Evolutionary conservation across 1,140 invertebrate genomes (phyloP).

Genomic region (Forficula auricularia): DNA sequence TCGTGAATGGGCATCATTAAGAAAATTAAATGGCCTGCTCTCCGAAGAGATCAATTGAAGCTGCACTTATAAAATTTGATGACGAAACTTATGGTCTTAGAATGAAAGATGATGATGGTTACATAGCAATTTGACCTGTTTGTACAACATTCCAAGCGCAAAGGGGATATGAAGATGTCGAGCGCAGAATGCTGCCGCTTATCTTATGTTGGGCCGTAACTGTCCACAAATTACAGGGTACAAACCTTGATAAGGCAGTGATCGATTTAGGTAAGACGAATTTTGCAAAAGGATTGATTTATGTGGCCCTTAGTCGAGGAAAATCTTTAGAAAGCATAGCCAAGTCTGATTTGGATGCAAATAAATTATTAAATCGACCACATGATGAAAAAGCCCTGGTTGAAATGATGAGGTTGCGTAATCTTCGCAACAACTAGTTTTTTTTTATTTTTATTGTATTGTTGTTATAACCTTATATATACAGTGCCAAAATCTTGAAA

Average conservation of each 20-base stretch:
- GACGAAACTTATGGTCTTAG: background rate
- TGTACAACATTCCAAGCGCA: background rate
- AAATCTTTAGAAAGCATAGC: slow-evolving; percentile 7
- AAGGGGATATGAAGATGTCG: slow-evolving; percentile 3
- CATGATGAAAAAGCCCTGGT: too few relatives aligned
- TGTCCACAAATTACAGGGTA: slow-evolving; percentile 12
- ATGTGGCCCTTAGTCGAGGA: slow-evolving; percentile 13
- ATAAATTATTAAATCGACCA: slow-evolving; percentile 2
- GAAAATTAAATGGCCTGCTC: slow-evolving; percentile 11
- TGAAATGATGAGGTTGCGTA: too few relatives aligned
- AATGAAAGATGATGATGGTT: background rate
- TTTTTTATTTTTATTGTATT: too few relatives aligned
- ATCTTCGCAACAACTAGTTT: too few relatives aligned
- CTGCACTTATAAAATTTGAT: slow-evolving; percentile 8
- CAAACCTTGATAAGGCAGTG: slow-evolving; percentile 8
- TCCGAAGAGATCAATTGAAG: slow-evolving; percentile 6
- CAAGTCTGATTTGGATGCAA: slow-evolving; percentile 8
- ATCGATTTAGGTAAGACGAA: slow-evolving; percentile 8
- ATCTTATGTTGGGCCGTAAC: slow-evolving; percentile 11
- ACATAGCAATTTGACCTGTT: slow-evolving; percentile 3
- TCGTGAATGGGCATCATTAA: slow-evolving; percentile 13
- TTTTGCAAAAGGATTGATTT: slow-evolving; percentile 11
- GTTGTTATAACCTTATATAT: too few relatives aligned
- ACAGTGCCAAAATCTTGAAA: too few relatives aligned
- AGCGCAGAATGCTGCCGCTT: slow-evolving; percentile 10